Evolutionary conservation across 2,113 vertebrate species (phyloP), one percentile per base, ranked within the genome.

Genomic region (Callithrix jacchus): DNA sequence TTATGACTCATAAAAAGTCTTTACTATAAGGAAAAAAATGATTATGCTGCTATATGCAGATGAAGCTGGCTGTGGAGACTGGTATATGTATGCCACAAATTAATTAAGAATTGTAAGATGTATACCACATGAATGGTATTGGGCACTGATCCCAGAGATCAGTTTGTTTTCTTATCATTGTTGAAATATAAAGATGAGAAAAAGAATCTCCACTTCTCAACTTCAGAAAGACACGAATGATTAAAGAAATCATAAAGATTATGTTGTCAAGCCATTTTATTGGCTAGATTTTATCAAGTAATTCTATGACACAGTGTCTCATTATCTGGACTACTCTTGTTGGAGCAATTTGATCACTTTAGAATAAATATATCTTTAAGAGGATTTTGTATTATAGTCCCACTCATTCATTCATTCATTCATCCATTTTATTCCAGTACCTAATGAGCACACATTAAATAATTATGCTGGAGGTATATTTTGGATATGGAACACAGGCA

Each of bases 1-100:
- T 98, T 97, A 88, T 97, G 98, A 98, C 58, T 98, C 95, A 97
- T 91, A 97, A 98, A 98, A 98, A 98, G 98, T 96, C 74, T 98
- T 98, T 74, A 71, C 6, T 95, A 30, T 97, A 94, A 97, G 96
- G 73, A 64, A 97, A 98, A 98, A 98, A 98, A 81, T 98, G 95
- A 97, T 97, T 98, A 96, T 98, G 94, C 42, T 97, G 97, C 97
- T 98, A 32, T 92, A 97, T 83, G 49, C 89, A 92, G 90, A 93
- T 98, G 95, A 98, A 90, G 94, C 94, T 94, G 82, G 21, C 74
- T 88, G n/a, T 37, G 93, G 84, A 93, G 58, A 95, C 4, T 42
- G 30, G 27, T 96, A 52, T 83, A 49, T 82, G 66, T n/a, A 90
- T 97, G 83, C 82, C 91, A 97, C 91, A 97, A 97, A 97, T 96